These are phyloP conservation scores for Dryoscopus gambensis DNA, from an alignment of 2,113 vertebrate genomes.

Conservation along the genomic window DNA sequence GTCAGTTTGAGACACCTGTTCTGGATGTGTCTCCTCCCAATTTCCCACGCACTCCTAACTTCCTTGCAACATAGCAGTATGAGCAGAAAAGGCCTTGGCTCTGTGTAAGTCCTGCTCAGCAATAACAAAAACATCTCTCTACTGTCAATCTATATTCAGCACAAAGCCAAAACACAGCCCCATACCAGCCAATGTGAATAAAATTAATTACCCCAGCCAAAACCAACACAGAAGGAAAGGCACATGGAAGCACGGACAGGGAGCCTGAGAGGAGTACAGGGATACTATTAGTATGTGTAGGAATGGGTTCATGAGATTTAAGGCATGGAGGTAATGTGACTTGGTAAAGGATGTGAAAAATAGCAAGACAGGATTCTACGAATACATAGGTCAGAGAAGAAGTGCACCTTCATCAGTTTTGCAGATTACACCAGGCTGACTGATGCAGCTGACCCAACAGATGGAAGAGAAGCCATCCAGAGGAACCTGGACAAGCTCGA, in stretches of 20 bases:
- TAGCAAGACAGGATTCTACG: background rate
- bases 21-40: background rate
- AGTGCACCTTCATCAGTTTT: background rate
- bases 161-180: background rate
- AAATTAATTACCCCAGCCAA: background rate
- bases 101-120: background rate
- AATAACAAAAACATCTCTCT: background rate
- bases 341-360: background rate
- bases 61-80: background rate
- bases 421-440: background rate
- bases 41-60: background rate
- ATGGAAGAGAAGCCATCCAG: background rate
- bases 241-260: background rate
- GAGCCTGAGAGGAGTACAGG: background rate
- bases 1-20: background rate
- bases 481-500: background rate
- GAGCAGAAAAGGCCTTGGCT: background rate
- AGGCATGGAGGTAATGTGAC: fast-evolving
- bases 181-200: background rate
- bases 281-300: background rate
- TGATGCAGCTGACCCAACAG: background rate
- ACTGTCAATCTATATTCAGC: background rate
- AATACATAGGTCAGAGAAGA: background rate
- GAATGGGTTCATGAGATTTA: background rate
- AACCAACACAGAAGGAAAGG: background rate